Evolutionary conservation across 2,113 vertebrate species (phyloP), one percentile per base, ranked within the genome.

Genomic region (Brachyistius frenatus): DNA sequence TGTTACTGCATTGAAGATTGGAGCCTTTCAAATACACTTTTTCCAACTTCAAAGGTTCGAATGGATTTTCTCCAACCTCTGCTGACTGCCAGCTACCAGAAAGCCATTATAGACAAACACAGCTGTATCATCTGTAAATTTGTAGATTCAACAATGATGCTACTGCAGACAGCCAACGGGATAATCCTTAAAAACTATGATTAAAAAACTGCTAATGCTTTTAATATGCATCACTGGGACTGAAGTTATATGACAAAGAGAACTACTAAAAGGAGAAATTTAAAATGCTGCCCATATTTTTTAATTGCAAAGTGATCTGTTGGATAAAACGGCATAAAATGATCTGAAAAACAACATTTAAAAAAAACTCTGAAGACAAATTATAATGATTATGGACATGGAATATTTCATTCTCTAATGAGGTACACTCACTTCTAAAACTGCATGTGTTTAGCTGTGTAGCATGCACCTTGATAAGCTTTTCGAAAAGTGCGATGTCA

Each of bases 401-500:
- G n/a, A 15, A 13, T 37, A 31, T 4, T 64, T 37, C 5, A 3
- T 5, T 23, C 33, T 63, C 14, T 50, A 2, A 71, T 41, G 0
- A 66, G 11, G 7, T 44, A n/a, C 30, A 60, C 3, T 13, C 39
- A 39, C 31, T 67, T 9, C 16, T 74, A 75, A 53, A 50, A 35
- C 6, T 11, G 31, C 10, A 67, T 47, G 37, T 47, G 5, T 62
- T 83, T 4, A 6, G 30, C 54, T 76, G 31, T 23, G 58, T 46
- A 76, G 23, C 54, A 30, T 35, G 6, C 23, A 33, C 13, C 9
- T 6, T 72, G 72, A 70, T 52, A 75, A 78, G 60, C 49, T 23
- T 4, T 9, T 4, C 14, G 31, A 73, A 70, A 62, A 83, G 56
- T 83, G 72, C 83, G 39, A 14, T 1, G 68, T 86, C 77, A 76